Percentiles rank a stretch among this genome's conserved stretches.
These are phyloP conservation scores for Notocelia uddmanniana DNA, from an alignment of 2,888 invertebrate genomes.

Conservation along the genomic window DNA sequence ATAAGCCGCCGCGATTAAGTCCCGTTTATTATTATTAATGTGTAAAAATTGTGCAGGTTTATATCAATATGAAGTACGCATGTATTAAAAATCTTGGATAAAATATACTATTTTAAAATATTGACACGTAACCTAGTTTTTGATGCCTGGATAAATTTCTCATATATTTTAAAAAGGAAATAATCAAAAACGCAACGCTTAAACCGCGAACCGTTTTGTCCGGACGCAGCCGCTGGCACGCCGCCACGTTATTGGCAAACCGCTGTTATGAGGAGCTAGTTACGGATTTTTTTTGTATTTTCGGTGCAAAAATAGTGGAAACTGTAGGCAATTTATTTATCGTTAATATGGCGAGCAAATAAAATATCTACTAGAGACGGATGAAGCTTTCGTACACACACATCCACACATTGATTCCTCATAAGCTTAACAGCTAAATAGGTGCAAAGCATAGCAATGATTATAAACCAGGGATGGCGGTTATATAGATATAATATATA, in stretches of 20 bases:
- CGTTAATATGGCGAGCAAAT: background rate
- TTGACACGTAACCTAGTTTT: background rate
- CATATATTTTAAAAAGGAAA: background rate
- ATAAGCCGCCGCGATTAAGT: no score
- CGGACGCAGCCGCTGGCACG: constrained; percentile 16
- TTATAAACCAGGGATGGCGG: no score
- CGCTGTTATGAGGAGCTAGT: constrained; percentile 20
- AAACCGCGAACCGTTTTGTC: constrained; percentile 11
- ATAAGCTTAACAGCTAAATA: no score
- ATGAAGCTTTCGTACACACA: no score
- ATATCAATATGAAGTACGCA: no score
- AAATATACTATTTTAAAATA: background rate
- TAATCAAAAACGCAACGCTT: constrained; percentile 3
- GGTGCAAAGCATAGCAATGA: no score
- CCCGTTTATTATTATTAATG: no score
- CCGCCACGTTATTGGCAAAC: constrained; percentile 29
- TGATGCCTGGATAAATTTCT: background rate
- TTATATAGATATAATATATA: no score
- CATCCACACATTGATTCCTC: no score
- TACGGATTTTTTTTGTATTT: background rate
- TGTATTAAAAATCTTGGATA: no score
- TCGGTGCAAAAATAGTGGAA: background rate
- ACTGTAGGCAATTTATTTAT: background rate
- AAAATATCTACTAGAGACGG: no score
- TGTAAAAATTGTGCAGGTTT: no score